Conservation (phyloP, 2,797 vertebrate species). For the Melopsittacus undulatus region DNA sequence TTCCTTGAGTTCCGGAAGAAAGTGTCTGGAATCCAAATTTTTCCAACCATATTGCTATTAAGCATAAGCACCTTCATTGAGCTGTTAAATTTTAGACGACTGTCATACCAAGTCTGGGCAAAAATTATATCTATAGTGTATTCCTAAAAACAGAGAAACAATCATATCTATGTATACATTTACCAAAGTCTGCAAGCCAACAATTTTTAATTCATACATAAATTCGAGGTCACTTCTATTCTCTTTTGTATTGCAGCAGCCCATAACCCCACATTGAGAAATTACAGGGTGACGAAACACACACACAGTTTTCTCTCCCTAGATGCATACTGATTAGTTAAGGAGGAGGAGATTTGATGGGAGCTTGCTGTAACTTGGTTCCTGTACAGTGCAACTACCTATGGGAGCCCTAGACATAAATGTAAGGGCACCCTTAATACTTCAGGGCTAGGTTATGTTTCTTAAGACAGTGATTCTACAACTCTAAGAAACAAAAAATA, state of each 20-base stretch:
- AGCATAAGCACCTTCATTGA: constrained; percentile 95
- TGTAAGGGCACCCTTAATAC: neutral
- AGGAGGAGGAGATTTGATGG: fast-evolving
- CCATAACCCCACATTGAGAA: neutral
- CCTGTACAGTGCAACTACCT: fast-evolving
- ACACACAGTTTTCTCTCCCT: neutral
- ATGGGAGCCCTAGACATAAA: neutral
- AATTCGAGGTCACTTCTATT: neutral
- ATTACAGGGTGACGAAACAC: neutral
- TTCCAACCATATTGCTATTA: constrained; percentile 98
- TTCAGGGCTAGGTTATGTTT: neutral
- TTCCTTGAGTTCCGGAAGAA: constrained; percentile 97
- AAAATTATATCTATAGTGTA: constrained; percentile 99
- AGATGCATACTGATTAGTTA: neutral
- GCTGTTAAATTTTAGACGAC: constrained; percentile 94
- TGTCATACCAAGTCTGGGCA: constrained; percentile 96
- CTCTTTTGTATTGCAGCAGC: neutral
- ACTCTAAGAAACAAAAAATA: neutral
- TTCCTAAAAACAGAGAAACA: constrained; percentile 74
- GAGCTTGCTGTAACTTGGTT: neutral
- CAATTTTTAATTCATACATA: neutral
- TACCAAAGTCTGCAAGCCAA: neutral
- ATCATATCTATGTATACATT: neutral
- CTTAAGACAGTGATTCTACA: neutral
- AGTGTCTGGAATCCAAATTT: constrained; percentile 98